Conservation (phyloP, 2,113 vertebrate genomes). For the Ammospiza nelsoni region DNA sequence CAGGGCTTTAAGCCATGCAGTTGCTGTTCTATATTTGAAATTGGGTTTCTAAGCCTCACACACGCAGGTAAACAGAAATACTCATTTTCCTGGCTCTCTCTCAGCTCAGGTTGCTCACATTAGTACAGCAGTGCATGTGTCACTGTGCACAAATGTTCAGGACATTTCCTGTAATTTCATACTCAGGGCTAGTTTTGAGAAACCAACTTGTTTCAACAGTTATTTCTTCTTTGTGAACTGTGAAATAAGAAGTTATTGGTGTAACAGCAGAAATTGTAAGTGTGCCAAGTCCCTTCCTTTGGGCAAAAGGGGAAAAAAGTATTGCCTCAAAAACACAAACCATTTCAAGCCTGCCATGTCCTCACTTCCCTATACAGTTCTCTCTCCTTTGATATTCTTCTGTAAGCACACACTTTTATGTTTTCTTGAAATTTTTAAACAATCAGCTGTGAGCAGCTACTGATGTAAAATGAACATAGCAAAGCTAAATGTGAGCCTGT, state of each 20-base stretch:
- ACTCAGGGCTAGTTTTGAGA: not conserved
- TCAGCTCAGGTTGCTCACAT: not conserved
- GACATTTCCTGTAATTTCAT: constrained; percentile 53
- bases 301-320: not conserved
- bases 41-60: not conserved
- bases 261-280: constrained; percentile 15
- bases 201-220: constrained; percentile 41
- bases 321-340: constrained; percentile 36
- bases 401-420: not conserved
- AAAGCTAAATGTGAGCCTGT: not conserved
- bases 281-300: not conserved
- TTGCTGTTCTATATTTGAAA: not conserved
- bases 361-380: not conserved
- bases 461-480: not conserved
- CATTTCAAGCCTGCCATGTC: not conserved
- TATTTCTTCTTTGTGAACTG: not conserved
- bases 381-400: not conserved
- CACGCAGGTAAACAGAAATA: not conserved
- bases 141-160: not conserved
- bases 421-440: not conserved
- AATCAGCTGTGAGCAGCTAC: not conserved
- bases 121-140: not conserved
- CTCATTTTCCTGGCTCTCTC: not conserved
- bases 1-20: not conserved
- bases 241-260: constrained; percentile 31